These are phyloP conservation scores for Thomomys bottae DNA, from an alignment of 2,113 vertebrate genomes.

Conservation along the genomic window DNA sequence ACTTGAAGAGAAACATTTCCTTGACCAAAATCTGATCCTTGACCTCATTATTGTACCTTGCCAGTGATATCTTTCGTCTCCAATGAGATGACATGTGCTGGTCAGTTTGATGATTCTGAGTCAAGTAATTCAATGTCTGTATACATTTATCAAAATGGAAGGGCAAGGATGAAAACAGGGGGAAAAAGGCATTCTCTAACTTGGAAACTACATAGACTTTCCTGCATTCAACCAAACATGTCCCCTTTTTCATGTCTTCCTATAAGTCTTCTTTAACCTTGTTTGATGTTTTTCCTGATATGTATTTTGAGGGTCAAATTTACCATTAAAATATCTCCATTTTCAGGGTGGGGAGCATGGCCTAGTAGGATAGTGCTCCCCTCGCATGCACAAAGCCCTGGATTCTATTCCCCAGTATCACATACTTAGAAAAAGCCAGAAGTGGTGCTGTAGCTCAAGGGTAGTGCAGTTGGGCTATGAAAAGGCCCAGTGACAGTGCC, in stretches of 20 bases:
- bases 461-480: no score
- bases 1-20: background rate
- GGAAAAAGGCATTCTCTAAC: background rate
- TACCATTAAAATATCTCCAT: background rate
- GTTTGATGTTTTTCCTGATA: background rate
- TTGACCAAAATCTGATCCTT: background rate
- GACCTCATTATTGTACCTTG: background rate
- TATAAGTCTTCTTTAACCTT: background rate
- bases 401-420: no score
- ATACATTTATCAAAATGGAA: background rate
- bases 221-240: background rate
- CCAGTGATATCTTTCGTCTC: background rate
- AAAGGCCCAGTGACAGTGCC: no score
- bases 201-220: background rate
- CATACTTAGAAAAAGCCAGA: no score
- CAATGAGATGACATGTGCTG: background rate
- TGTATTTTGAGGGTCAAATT: background rate
- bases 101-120: background rate
- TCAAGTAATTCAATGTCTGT: conserved; percentile 3
- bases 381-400: no score
- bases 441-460: no score
- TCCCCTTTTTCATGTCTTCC: background rate
- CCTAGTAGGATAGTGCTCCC: no score
- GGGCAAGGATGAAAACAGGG: background rate
- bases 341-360: no score